Percentiles rank a stretch among this genome's conserved stretches.
These are phyloP conservation scores for Spinus olivaceus DNA, from an alignment of 2,797 vertebrate genomes.

Conservation along the genomic window DNA sequence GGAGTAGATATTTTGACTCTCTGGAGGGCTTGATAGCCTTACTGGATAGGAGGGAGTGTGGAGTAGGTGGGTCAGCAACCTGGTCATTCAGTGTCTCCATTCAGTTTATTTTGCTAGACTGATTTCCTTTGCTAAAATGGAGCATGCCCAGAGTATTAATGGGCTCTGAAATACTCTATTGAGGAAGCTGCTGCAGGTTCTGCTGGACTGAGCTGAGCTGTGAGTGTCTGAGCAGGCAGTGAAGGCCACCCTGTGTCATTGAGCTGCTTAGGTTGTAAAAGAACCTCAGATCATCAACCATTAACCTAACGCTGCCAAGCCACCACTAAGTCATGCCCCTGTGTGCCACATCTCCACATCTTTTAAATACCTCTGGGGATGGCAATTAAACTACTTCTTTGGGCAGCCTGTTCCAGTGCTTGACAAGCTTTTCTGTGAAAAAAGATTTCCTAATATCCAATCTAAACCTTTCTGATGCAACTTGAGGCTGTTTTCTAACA, in stretches of 20 bases:
- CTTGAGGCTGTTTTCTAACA: not conserved
- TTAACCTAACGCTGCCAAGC: not conserved
- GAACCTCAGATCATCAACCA: not conserved
- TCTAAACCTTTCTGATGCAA: not conserved
- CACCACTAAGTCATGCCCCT: not conserved
- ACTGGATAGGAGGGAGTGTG: not conserved
- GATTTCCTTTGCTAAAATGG: not conserved
- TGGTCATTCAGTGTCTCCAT: not conserved
- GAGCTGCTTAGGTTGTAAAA: not conserved
- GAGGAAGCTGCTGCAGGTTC: not conserved
- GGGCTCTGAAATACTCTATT: not conserved
- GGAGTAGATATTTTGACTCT: not conserved
- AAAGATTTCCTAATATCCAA: not conserved
- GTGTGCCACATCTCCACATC: not conserved
- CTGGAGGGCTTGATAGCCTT: not conserved
- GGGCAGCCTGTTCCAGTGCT: not conserved
- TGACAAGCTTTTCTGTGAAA: not conserved
- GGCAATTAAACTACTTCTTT: not conserved
- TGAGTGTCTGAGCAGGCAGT: not conserved
- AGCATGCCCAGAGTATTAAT: not conserved
- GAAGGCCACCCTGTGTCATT: not conserved
- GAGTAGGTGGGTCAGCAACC: not conserved
- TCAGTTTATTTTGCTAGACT: not conserved
- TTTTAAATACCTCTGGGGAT: not conserved
- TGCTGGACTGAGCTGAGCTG: not conserved